Evolutionary conservation across 2,888 invertebrate genomes (phyloP), one percentile per base, ranked within the genome.

Genomic region (Apotomis turbidana): DNA sequence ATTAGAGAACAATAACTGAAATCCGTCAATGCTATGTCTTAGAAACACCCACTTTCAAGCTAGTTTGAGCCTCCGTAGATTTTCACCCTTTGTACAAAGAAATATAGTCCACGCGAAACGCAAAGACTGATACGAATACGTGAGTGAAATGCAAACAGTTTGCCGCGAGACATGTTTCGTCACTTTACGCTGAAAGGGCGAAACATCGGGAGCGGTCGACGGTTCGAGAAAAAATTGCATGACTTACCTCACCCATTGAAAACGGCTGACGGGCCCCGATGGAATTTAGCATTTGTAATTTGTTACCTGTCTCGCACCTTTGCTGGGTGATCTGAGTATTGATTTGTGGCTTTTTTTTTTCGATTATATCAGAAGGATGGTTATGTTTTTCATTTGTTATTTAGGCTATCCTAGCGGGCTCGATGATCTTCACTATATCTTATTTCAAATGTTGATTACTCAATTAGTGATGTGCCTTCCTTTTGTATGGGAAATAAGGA

Each of bases 121-220:
- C 57, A 63, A 15, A 8, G 62, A 15, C 46, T 61, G 57, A 57
- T 55, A 57, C 49, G 10, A 27, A 76, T 76, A 90, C 90, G 89
- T 90, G 90, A 88, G 84, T 76, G 82, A 8, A 61, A 61, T 61
- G 46, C 60, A 8, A 61, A 61, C 46, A 49, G 10, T 27, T 5
- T 5, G 81, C 82, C 82, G 75, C 81, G 79, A 87, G 87, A 89
- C 89, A 90, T 89, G 90, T 89, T 89, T 89, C 87, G 89, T 89
- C 89, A 90, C 89, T 90, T 89, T 88, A 85, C 72, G 70, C 74
- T 74, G 77, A 78, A 76, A 78, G 76, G 77, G 85, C 85, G 82
- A 81, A 82, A 85, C 84, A 82, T 74, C 67, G 71, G 55, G 41
- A 59, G 54, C 78, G 76, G 75, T 78, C 79, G 80, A 80, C 81